phyloP scores from a whole-genome alignment of 2,797 vertebrate genomes.

The Coregonus ussuriensis region DNA sequence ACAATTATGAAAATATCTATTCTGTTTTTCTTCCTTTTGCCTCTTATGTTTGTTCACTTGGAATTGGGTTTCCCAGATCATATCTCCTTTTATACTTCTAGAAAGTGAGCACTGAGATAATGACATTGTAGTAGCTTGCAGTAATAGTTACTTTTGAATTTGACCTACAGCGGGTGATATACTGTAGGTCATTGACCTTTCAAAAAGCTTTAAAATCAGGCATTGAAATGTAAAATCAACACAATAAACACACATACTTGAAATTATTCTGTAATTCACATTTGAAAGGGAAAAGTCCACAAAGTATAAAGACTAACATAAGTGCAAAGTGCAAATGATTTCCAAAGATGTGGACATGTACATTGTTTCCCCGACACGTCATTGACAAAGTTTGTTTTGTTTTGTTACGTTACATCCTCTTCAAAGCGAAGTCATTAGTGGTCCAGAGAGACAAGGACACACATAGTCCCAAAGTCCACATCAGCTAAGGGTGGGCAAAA shows the following conservation, averaged over 20 bases:
- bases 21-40: too few species aligned
- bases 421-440: too few species aligned
- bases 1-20: too few species aligned
- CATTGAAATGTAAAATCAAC: slow-evolving; percentile 13
- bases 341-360: slow-evolving; percentile 48
- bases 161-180: background rate
- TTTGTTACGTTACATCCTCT: background rate
- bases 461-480: background rate
- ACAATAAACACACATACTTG: slow-evolving; percentile 4
- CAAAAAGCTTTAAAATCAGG: slow-evolving; percentile 11
- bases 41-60: too few species aligned
- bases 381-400: slow-evolving; percentile 36
- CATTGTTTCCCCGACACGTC: slow-evolving; percentile 36
- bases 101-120: background rate
- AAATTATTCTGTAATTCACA: slow-evolving; percentile 13
- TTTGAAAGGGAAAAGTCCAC: slow-evolving; percentile 4
- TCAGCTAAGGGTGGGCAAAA: background rate
- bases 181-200: background rate
- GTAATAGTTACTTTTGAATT: background rate
- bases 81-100: too few species aligned
- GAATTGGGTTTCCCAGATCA: too few species aligned
- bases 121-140: background rate
- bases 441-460: background rate
- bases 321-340: slow-evolving; percentile 52
- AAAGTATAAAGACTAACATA: slow-evolving; percentile 28